Evolutionary conservation across 2,888 invertebrate genomes (phyloP), one percentile per base, ranked within the genome.

Genomic region (Lasioglossum zephyrum): DNA sequence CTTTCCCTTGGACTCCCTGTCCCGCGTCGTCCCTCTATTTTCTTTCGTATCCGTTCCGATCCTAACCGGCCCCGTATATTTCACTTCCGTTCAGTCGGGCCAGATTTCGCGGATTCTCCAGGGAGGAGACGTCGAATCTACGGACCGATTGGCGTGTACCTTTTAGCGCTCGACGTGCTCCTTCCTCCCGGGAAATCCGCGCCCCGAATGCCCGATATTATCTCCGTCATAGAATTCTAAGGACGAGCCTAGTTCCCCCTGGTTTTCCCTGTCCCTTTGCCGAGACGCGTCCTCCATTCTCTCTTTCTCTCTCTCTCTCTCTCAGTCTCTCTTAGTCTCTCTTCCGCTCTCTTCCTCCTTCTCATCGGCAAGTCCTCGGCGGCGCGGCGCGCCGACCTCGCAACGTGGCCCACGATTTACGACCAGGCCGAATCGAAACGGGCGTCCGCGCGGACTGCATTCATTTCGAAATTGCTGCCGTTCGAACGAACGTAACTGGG

Each of bases 121-220:
- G 88, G 88, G 89, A 88, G 72, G 73, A 87, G 83, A 86, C 82
- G 90, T 90, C 90, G 90, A 91, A 91, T 90, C 89, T 88, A 88
- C 88, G 85, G 84, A 87, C 82, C 90, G 92, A 92, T 90, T 90
- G 89, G 88, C 90, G 89, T 88, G 89, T 89, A 87, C 87, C 90
- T 91, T 92, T 92, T 92, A 92, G 87, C 88, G 88, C 89, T 83
- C 84, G 87, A 88, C 85, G 87, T 82, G 86, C 78, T 76, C 84
- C 87, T 87, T 82, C 87, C 92, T 90, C 92, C 77, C 88, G 92
- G 92, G 92, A 92, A 92, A 92, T 91, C 89, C 90, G 83, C 81
- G 81, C 76, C 87, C 84, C 89, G 89, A 90, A 89, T 90, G 85
- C 90, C 79, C 84, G 89, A 89, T 90, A 90, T 88, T 89, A 90